Percentiles rank a stretch among this genome's conserved stretches.
Conservation (phyloP, 2,797 vertebrate species). For the Megalops cyprinoides region DNA sequence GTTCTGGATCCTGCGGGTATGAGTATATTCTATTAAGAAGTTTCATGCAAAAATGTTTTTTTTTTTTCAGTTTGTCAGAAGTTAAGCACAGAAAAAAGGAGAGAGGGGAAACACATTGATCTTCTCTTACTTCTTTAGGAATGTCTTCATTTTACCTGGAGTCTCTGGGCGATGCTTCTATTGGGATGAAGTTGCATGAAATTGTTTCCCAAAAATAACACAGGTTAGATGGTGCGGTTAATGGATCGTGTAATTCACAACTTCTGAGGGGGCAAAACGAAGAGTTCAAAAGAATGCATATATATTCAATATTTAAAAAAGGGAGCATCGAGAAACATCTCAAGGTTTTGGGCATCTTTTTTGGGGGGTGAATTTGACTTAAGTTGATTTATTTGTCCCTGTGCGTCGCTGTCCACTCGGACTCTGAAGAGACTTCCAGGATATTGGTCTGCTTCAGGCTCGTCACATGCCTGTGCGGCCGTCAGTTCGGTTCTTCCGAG, state of each 20-base stretch:
- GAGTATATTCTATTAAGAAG: conserved; percentile 17
- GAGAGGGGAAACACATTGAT: conserved; percentile 22
- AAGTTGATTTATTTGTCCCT: conserved; percentile 5
- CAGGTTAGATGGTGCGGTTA: conserved; percentile 53
- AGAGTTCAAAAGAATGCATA: conserved; percentile 73
- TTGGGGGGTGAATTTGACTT: conserved; percentile 24
- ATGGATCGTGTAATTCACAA: conserved; percentile 62
- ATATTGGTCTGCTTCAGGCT: neutral
- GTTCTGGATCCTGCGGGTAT: conserved; percentile 1
- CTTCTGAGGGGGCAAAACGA: conserved; percentile 53
- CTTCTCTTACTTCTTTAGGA: conserved; percentile 22
- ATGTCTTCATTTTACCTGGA: conserved; percentile 31
- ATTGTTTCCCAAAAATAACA: conserved; percentile 54
- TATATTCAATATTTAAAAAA: conserved; percentile 68
- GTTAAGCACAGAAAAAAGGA: conserved; percentile 1
- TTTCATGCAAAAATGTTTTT: conserved; percentile 13
- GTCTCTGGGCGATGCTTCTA: conserved; percentile 22
- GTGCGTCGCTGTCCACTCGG: neutral
- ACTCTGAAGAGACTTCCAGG: neutral
- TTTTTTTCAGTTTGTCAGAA: conserved; percentile 18
- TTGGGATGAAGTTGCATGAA: conserved; percentile 36
- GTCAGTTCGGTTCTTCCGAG: neutral
- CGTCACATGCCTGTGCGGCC: neutral
- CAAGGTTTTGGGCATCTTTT: conserved; percentile 65
- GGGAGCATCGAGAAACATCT: conserved; percentile 64